A percentile compares a stretch with the other conserved stretches of the same genome.
phyloP scores from a whole-genome alignment of 2,113 vertebrate species.

The Melanotaenia duboulayi region DNA sequence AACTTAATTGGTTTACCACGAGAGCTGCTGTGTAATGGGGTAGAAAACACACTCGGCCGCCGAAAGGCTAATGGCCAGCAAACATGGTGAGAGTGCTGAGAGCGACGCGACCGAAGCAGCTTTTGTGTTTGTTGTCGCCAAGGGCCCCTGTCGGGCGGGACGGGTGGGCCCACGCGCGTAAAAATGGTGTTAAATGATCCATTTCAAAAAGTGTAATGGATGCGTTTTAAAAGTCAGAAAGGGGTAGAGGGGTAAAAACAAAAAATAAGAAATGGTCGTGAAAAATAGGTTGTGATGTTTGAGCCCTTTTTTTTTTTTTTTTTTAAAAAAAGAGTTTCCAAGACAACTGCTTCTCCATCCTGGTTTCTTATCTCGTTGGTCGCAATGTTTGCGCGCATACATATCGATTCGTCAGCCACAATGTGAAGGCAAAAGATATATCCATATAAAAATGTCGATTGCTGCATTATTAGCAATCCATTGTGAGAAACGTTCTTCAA shows the following conservation, averaged over 20 bases:
- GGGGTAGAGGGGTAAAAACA: slow-evolving; percentile 14
- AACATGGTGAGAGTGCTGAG: slow-evolving; percentile 78
- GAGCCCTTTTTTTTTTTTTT: no score
- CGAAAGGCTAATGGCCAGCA: slow-evolving; percentile 87
- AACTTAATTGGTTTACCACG: slow-evolving; percentile 91
- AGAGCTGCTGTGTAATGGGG: slow-evolving; percentile 93
- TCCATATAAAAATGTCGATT: slow-evolving; percentile 69
- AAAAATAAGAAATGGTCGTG: not conserved
- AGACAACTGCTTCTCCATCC: slow-evolving; percentile 83
- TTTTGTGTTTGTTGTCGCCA: slow-evolving; percentile 55
- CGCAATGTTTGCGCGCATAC: slow-evolving; percentile 78
- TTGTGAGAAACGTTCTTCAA: not conserved
- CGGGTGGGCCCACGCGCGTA: slow-evolving; percentile 43
- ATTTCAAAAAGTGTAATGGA: slow-evolving; percentile 73
- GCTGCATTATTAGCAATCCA: slow-evolving; percentile 30
- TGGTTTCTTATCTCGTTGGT: slow-evolving; percentile 86
- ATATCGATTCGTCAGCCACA: slow-evolving; percentile 83
- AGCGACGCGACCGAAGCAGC: slow-evolving; percentile 6
- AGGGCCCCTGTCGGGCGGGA: slow-evolving; percentile 36
- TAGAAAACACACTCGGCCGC: slow-evolving; percentile 81
- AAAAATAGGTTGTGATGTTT: slow-evolving; percentile 79
- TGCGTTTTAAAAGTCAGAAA: slow-evolving; percentile 45
- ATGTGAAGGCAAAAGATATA: slow-evolving; percentile 68
- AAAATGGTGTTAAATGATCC: slow-evolving; percentile 88
- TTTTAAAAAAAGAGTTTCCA: slow-evolving; percentile 86